phyloP scores from a whole-genome alignment of 2,113 vertebrate genomes.

The Esox niger region DNA sequence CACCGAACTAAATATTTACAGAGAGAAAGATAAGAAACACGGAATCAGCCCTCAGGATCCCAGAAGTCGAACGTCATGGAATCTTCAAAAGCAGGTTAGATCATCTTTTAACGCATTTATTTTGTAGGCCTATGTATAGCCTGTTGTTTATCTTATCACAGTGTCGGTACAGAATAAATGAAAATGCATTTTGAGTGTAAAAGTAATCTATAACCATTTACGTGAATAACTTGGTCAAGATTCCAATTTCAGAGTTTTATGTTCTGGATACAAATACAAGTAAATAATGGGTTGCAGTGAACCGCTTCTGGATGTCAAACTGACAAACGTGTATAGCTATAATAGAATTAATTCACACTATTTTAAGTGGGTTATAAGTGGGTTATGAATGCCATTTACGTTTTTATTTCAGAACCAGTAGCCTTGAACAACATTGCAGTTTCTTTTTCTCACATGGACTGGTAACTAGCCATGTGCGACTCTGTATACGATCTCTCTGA shows the following conservation, averaged over 20 bases:
- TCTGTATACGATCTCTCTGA: slow-evolving; percentile 82
- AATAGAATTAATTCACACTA: too few species aligned
- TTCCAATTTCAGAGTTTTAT: neutral
- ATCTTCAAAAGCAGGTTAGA: slow-evolving; percentile 66
- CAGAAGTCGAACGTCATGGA: slow-evolving; percentile 62
- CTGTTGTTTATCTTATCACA: neutral
- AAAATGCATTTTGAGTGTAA: neutral
- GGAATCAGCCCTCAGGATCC: slow-evolving; percentile 53
- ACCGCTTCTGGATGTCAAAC: too few species aligned
- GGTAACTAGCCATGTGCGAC: slow-evolving; percentile 81
- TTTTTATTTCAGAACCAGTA: slow-evolving; percentile 31
- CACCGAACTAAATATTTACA: slow-evolving; percentile 62
- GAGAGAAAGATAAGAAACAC: slow-evolving; percentile 52
- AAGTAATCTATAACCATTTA: neutral
- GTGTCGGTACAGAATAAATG: neutral
- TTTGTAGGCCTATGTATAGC: neutral
- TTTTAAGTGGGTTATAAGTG: slow-evolving; percentile 22
- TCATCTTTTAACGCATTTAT: neutral
- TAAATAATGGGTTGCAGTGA: too few species aligned
- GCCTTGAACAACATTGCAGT: slow-evolving; percentile 45
- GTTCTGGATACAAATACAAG: neutral
- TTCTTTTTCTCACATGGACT: slow-evolving; percentile 80
- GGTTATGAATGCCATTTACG: slow-evolving; percentile 44
- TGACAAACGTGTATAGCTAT: neutral
- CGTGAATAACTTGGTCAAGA: neutral